phyloP scores from a whole-genome alignment of 2,113 vertebrate genomes.

The Labrus mixtus region DNA sequence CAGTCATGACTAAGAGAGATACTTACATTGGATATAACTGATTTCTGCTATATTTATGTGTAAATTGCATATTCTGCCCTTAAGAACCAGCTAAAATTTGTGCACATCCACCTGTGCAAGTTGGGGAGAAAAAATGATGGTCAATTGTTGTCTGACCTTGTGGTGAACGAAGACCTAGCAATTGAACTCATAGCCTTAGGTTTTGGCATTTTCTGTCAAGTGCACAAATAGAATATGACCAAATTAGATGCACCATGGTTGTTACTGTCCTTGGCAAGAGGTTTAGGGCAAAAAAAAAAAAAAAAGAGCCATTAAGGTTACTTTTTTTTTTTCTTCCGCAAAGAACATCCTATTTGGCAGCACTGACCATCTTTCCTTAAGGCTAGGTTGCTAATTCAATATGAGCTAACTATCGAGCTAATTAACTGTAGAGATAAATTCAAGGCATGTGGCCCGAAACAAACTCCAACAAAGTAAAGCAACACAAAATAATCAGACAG shows the following conservation, averaged over 20 bases:
- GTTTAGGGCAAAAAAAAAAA: slow-evolving; percentile 1
- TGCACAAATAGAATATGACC: slow-evolving; percentile 34
- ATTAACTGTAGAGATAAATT: slow-evolving; percentile 6
- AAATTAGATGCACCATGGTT: slow-evolving; percentile 52
- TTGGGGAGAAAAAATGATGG: slow-evolving; percentile 37
- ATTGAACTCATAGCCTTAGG: slow-evolving; percentile 56
- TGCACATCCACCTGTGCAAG: slow-evolving; percentile 34
- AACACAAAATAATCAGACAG: slow-evolving; percentile 23
- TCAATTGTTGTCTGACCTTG: slow-evolving; percentile 58
- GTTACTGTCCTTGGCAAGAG: slow-evolving; percentile 52
- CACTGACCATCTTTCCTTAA: slow-evolving; percentile 15
- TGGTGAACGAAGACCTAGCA: slow-evolving; percentile 46
- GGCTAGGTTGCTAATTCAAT: slow-evolving; percentile 38
- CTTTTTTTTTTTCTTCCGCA: not conserved
- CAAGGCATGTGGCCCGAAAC: not conserved
- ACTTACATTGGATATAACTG: no score
- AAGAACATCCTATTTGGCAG: slow-evolving; percentile 9
- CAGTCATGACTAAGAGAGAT: no score
- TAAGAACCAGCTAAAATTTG: slow-evolving; percentile 4
- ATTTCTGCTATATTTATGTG: no score
- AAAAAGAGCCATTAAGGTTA: slow-evolving; percentile 33
- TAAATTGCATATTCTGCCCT: no score
- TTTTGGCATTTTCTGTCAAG: slow-evolving; percentile 51
- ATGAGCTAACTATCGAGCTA: not conserved
- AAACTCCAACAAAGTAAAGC: not conserved